Percentiles rank a stretch among this genome's conserved stretches.
phyloP scores from a whole-genome alignment of 2,113 vertebrate species.

The Xenopus borealis region DNA sequence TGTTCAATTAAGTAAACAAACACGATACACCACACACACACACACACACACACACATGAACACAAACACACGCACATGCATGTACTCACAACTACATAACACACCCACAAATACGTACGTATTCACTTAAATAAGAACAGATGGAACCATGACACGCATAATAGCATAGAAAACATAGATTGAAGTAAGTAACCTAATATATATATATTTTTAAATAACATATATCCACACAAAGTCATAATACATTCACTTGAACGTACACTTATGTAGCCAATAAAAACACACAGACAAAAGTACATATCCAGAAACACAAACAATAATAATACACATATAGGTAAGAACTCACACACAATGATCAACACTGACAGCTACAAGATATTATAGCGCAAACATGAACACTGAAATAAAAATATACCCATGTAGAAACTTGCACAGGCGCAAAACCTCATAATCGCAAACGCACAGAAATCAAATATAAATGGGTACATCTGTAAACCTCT shows the following conservation, averaged over 20 bases:
- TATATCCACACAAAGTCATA: not conserved
- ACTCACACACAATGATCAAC: not conserved
- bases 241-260: too few species aligned
- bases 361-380: not conserved
- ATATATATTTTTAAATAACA: not conserved
- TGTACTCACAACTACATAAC: not conserved
- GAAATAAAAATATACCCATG: not conserved
- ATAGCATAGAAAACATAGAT: not conserved
- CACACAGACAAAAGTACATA: not conserved
- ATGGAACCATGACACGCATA: not conserved
- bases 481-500: too few species aligned
- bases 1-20: too few species aligned
- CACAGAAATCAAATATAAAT: too few species aligned
- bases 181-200: too few species aligned
- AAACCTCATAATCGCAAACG: too few species aligned
- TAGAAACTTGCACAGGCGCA: too few species aligned
- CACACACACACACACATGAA: slow-evolving; percentile 10
- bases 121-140: not conserved
- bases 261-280: not conserved
- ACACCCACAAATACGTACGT: not conserved
- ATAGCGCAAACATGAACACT: not conserved
- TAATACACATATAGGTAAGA: not conserved
- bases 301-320: not conserved
- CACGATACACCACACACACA: slow-evolving; percentile 19
- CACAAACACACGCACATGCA: not conserved